phyloP scores from a whole-genome alignment of 2,797 vertebrate genomes.

The Ptychobarbus kaznakovi region DNA sequence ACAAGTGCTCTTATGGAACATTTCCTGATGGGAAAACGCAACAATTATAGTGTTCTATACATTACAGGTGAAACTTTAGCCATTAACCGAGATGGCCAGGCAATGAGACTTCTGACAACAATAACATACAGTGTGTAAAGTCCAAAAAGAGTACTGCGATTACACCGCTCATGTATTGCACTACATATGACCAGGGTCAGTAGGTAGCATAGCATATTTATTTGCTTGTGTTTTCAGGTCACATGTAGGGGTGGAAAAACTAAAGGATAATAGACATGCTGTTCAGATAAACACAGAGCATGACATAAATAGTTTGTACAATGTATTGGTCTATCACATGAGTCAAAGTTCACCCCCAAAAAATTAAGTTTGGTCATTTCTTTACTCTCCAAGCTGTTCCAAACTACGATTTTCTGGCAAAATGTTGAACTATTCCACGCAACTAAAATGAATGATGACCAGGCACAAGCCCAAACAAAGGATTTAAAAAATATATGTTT shows the following conservation, averaged over 20 bases:
- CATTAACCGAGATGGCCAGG: conserved; percentile 11
- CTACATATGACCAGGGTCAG: neutral
- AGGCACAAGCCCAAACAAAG: neutral
- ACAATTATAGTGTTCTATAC: neutral
- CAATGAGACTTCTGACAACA: neutral
- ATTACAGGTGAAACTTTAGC: conserved; percentile 12
- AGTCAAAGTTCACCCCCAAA: neutral
- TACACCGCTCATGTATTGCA: conserved; percentile 12
- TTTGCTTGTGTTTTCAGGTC: neutral
- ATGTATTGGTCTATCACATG: neutral
- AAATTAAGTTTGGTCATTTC: neutral
- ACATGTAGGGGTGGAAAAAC: neutral
- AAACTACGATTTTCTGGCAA: neutral
- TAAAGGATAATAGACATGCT: neutral
- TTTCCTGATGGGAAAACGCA: neutral
- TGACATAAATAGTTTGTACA: neutral
- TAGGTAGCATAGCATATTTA: neutral
- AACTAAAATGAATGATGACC: neutral
- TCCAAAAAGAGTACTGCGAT: conserved; percentile 9
- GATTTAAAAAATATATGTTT: too few relatives aligned
- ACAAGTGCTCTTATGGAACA: neutral
- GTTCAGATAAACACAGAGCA: neutral
- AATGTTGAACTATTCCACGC: neutral
- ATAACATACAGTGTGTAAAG: conserved; percentile 23
- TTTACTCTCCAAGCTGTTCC: neutral